phyloP scores from a whole-genome alignment of 2,888 invertebrate species.

The Sphaerolaimus hirsutus region DNA sequence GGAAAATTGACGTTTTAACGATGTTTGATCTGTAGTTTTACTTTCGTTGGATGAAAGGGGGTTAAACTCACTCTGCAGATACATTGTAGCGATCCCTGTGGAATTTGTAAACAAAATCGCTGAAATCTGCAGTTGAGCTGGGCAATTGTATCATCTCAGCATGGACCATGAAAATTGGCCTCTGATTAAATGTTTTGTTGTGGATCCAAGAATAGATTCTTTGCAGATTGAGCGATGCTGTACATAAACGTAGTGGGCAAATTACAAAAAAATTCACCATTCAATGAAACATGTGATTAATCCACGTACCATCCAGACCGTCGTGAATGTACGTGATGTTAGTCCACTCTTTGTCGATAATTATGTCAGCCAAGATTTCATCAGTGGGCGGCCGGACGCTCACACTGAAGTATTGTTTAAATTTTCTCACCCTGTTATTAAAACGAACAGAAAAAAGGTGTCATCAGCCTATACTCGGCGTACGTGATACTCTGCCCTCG shows the following conservation, averaged over 20 bases:
- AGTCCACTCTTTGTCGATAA: conserved; percentile 68
- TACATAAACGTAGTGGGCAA: conserved; percentile 1
- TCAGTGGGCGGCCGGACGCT: conserved; percentile 81
- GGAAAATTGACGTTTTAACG: background rate
- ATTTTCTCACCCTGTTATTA: no score
- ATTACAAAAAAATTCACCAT: background rate
- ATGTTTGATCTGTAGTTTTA: background rate
- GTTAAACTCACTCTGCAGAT: background rate
- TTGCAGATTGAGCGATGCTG: conserved; percentile 17
- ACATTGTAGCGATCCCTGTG: background rate
- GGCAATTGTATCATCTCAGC: background rate
- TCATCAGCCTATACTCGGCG: no score
- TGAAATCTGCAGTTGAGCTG: background rate
- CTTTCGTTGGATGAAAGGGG: background rate
- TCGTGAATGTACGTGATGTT: conserved; percentile 70
- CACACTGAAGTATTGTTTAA: conserved; percentile 22
- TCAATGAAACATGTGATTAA: background rate
- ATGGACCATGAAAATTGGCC: background rate
- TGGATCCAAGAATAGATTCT: conserved; percentile 11
- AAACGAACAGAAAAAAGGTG: no score
- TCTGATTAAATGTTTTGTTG: background rate
- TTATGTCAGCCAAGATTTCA: conserved; percentile 75
- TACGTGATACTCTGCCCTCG: no score
- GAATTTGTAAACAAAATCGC: background rate
- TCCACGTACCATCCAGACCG: conserved; percentile 52